phyloP scores from a whole-genome alignment of 2,797 vertebrate species.

The Acridotheres tristis region DNA sequence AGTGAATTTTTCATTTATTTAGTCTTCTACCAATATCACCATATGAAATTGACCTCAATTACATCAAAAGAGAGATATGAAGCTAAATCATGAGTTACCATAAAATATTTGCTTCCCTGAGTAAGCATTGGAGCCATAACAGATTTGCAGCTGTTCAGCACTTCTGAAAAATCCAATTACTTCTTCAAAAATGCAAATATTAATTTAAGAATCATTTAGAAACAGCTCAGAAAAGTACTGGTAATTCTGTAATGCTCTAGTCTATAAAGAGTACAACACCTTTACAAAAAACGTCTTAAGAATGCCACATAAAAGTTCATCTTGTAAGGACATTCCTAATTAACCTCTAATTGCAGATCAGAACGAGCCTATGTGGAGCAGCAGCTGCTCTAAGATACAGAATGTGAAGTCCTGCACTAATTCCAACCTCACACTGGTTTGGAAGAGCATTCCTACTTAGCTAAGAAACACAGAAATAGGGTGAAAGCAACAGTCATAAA shows the following conservation, averaged over 20 bases:
- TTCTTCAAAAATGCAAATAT: not conserved
- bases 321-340: not conserved
- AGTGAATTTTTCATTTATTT: not conserved
- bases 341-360: not conserved
- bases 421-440: not conserved
- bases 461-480: not conserved
- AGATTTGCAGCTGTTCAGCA: not conserved
- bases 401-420: not conserved
- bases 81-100: not conserved
- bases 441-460: not conserved
- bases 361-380: not conserved
- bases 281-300: not conserved
- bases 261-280: not conserved
- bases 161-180: conserved; percentile 9
- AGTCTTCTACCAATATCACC: not conserved
- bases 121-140: not conserved
- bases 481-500: not conserved
- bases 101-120: not conserved
- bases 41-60: not conserved
- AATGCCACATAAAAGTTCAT: not conserved
- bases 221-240: not conserved
- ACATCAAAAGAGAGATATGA: not conserved
- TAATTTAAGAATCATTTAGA: not conserved
- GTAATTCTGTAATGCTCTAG: not conserved
- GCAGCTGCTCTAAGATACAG: not conserved